Base-by-base conservation (phyloP, 2,888 invertebrate species). In the Eristalis arbustorum region DNA sequence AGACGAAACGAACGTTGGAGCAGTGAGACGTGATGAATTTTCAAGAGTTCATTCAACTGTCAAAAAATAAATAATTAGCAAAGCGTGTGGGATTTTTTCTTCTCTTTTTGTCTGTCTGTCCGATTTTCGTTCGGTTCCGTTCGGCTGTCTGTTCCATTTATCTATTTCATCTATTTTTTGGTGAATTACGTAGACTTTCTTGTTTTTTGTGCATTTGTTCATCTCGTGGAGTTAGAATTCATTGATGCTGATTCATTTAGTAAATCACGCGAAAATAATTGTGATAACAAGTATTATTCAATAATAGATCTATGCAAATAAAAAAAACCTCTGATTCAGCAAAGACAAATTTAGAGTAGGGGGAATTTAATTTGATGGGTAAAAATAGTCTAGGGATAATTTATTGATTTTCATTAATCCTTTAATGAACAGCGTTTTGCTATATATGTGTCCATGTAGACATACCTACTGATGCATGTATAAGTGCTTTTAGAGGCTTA, bases 21-120 rank as follows among this genome's bases (percentile, higher is more conserved):
- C 34, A 25, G 25, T 59, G 13, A 28, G 59, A 59, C 56, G 57
- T 63, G 75, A 83, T 75, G 72, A 78, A 72, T 83, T 67, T 69
- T 72, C 69, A 83, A 83, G 75, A 89, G 91, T 91, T 91, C 91
- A 91, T 91, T 91, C 90, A 91, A 91, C 91, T 91, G 90, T 89
- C 91, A 90, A 91, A 91, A 89, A 89, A 76, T 69, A 78, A 73
- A 75, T 66, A 68, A 83, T 83, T 81, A 75, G 68, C 73, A 84
- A 82, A 82, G 61, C 68, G 77, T 67, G 81, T 78, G 73, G 66
- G 61, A 62, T 72, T 49, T 69, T 22, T 72, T 61, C 57, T 57
- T 49, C 11, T 49, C 31, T 18, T 34, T 10, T 37, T 3, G 40
- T 68, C 42, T 81, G 25, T 81, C 49, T 49, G 49, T 31, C 22